Conservation (phyloP, 2,888 invertebrate species). For the Phalera bucephala region DNA sequence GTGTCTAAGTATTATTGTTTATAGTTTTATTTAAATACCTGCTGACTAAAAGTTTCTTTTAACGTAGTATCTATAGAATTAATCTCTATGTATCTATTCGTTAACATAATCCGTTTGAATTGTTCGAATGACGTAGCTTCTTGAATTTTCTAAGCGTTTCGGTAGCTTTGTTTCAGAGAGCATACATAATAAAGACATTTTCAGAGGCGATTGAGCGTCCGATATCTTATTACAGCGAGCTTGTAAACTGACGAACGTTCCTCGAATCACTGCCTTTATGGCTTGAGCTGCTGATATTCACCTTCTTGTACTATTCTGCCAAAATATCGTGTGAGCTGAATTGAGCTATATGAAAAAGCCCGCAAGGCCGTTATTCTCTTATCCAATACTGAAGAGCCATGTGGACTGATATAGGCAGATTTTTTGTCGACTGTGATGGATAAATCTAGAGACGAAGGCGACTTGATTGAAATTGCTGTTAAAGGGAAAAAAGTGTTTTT, state of each 20-base stretch:
- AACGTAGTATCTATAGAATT: too few species aligned
- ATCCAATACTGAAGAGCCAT: slow-evolving; percentile 19
- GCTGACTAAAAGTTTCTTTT: too few species aligned
- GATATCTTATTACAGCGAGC: slow-evolving; percentile 70
- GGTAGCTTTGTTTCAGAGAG: slow-evolving; percentile 39
- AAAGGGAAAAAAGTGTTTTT: slow-evolving; percentile 44
- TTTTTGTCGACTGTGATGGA: slow-evolving; percentile 66
- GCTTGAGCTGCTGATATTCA: slow-evolving; percentile 62
- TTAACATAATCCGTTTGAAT: not conserved
- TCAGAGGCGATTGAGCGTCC: slow-evolving; percentile 64
- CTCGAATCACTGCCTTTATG: slow-evolving; percentile 69
- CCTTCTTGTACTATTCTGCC: slow-evolving; percentile 48
- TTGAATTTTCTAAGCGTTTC: slow-evolving; percentile 1
- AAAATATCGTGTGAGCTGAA: slow-evolving; percentile 25
- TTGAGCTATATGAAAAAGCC: slow-evolving; percentile 21
- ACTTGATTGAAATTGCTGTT: slow-evolving; percentile 65
- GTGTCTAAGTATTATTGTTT: too few species aligned
- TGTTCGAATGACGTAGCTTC: not conserved
- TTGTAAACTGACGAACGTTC: slow-evolving; percentile 68
- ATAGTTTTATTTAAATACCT: too few species aligned
- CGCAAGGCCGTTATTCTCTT: slow-evolving; percentile 30
- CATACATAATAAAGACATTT: slow-evolving; percentile 65
- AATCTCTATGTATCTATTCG: too few species aligned
- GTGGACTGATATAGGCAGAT: slow-evolving; percentile 59
- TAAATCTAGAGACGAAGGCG: slow-evolving; percentile 52